Conservation (phyloP, 1,140 invertebrate species). For the Drosophila gunungcola region DNA sequence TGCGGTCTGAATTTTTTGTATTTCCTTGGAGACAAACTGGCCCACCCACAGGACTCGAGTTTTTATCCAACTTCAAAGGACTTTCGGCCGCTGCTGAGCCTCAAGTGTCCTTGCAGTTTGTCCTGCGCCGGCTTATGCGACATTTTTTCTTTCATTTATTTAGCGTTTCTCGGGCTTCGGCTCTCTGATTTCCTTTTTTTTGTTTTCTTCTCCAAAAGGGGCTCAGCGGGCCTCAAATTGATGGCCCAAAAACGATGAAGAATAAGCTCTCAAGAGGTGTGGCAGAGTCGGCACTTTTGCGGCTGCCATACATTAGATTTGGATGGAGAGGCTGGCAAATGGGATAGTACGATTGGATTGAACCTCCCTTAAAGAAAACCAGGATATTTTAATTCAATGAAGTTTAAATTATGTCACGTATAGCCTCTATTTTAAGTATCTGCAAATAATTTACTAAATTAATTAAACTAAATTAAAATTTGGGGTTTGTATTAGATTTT, state of each 20-base stretch:
- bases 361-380: not conserved
- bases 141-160: conserved; percentile 67
- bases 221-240: conserved; percentile 50
- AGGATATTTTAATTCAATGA: not conserved
- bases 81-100: conserved; percentile 59
- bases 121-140: conserved; percentile 70
- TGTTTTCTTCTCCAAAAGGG: conserved; percentile 15
- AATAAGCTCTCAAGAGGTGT: conserved; percentile 30
- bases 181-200: conserved; percentile 30
- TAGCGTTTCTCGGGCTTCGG: conserved; percentile 65
- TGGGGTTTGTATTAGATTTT: too few species aligned
- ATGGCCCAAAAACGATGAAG: conserved; percentile 38
- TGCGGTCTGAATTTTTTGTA: conserved; percentile 63
- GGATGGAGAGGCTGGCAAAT: conserved; percentile 3
- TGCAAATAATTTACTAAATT: too few species aligned
- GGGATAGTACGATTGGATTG: conserved; percentile 24
- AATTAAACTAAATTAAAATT: too few species aligned
- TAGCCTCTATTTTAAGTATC: too few species aligned
- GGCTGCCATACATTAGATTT: conserved; percentile 40
- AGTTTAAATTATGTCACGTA: too few species aligned
- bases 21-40: conserved; percentile 82
- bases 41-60: conserved; percentile 49
- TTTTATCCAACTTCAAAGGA: conserved; percentile 79
- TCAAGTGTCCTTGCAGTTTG: conserved; percentile 68
- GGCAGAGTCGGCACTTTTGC: conserved; percentile 64